Percentiles rank a stretch among this genome's conserved stretches.
Evolutionary conservation across 2,888 invertebrate species (phyloP).

Genomic region (Serrognathus titanus): DNA sequence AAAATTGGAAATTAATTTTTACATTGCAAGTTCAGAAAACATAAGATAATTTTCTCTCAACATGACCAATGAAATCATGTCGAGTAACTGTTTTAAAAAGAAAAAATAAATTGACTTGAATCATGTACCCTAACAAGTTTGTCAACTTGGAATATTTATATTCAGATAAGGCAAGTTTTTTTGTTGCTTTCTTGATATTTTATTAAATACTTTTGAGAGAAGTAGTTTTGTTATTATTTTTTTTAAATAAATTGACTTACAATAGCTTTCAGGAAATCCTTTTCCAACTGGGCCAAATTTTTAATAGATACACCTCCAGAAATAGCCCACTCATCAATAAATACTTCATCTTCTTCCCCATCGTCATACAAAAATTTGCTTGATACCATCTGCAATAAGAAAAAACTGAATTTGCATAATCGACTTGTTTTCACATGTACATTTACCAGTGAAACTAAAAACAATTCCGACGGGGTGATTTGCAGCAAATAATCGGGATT

Average conservation of each 20-base stretch:
- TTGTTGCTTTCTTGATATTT: not conserved
- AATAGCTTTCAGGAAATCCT: slow-evolving; percentile 84
- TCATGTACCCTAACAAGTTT: no score
- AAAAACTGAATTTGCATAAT: not conserved
- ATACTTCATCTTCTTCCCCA: slow-evolving; percentile 87
- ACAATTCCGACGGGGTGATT: slow-evolving; percentile 87
- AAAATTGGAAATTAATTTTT: no score
- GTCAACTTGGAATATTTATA: no score
- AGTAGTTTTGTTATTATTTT: not conserved
- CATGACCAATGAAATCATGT: no score
- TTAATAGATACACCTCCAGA: slow-evolving; percentile 72
- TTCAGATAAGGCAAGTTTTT: not conserved
- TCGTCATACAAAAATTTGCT: slow-evolving; percentile 94
- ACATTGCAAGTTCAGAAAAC: no score
- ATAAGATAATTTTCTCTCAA: no score
- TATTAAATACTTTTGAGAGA: not conserved
- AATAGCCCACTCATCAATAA: slow-evolving; percentile 89
- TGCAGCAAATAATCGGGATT: slow-evolving; percentile 81
- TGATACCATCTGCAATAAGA: slow-evolving; percentile 77
- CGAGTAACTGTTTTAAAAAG: no score
- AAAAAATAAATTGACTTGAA: no score
- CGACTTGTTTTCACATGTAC: not conserved
- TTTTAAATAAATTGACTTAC: slow-evolving; percentile 55
- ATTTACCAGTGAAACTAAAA: slow-evolving; percentile 87
- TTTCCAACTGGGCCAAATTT: slow-evolving; percentile 78